Conservation (phyloP, 2,113 vertebrate species). For the Galemys pyrenaicus region DNA sequence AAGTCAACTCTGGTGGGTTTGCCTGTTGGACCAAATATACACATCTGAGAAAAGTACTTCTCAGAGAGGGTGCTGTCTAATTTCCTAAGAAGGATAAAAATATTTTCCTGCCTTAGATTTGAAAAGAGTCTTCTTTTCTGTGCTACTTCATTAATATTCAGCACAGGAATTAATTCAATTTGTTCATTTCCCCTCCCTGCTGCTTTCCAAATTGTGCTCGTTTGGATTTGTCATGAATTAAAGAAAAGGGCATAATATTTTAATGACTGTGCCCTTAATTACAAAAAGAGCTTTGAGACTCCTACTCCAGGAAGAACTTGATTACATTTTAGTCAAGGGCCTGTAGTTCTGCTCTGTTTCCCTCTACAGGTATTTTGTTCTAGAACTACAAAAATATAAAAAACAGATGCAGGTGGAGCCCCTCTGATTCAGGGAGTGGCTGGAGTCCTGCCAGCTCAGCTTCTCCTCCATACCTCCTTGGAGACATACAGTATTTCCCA, state of each 20-base stretch:
- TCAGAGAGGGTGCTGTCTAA: not conserved
- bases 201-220: constrained; percentile 54
- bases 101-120: constrained; percentile 47
- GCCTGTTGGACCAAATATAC: not conserved
- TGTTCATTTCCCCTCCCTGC: constrained; percentile 45
- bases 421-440: not conserved
- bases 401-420: not conserved
- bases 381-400: not conserved
- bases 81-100: constrained; percentile 23
- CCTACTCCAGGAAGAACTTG: constrained; percentile 8
- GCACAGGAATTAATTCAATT: constrained; percentile 60
- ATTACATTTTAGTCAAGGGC: constrained; percentile 18
- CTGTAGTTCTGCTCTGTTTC: not conserved
- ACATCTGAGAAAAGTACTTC: not conserved
- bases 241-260: constrained; percentile 59
- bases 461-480: not conserved
- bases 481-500: not conserved
- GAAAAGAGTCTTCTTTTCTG: constrained; percentile 22
- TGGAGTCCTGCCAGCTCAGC: not conserved
- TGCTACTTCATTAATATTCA: constrained; percentile 20
- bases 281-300: constrained; percentile 49
- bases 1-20: not conserved
- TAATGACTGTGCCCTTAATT: constrained; percentile 38
- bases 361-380: not conserved
- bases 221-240: constrained; percentile 65